Conservation (phyloP, 2,113 vertebrate species). For the Laterallus jamaicensis region DNA sequence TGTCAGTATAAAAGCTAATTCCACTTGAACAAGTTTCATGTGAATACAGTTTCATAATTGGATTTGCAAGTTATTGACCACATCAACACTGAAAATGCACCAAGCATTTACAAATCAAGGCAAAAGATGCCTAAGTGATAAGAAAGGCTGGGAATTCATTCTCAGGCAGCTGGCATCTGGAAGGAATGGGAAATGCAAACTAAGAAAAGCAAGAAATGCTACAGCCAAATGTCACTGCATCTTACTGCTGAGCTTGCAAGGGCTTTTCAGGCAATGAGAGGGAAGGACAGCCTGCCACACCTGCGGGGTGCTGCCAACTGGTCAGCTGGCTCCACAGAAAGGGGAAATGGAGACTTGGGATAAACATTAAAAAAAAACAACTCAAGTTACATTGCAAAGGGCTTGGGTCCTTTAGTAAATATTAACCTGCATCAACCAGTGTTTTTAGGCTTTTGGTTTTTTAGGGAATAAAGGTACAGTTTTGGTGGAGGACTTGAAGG, state of each 20-base stretch:
- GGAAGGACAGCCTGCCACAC: constrained; percentile 19
- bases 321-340: neutral
- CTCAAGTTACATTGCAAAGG: neutral
- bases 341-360: neutral
- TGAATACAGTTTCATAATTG: neutral
- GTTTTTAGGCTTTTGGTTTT: neutral
- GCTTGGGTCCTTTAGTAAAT: neutral
- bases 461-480: neutral
- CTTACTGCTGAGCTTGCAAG: constrained; percentile 21
- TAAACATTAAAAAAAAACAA: neutral
- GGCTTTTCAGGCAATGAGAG: neutral
- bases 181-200: constrained; percentile 8
- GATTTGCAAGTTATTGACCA: neutral
- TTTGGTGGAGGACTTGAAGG: neutral
- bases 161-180: neutral
- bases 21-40: neutral
- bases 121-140: neutral
- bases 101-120: neutral
- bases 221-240: neutral
- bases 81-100: neutral
- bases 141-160: neutral
- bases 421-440: neutral
- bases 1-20: neutral
- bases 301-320: neutral
- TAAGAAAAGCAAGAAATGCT: neutral